Evolutionary conservation across 2,797 vertebrate species (phyloP).

Genomic region (Falco columbarius): DNA sequence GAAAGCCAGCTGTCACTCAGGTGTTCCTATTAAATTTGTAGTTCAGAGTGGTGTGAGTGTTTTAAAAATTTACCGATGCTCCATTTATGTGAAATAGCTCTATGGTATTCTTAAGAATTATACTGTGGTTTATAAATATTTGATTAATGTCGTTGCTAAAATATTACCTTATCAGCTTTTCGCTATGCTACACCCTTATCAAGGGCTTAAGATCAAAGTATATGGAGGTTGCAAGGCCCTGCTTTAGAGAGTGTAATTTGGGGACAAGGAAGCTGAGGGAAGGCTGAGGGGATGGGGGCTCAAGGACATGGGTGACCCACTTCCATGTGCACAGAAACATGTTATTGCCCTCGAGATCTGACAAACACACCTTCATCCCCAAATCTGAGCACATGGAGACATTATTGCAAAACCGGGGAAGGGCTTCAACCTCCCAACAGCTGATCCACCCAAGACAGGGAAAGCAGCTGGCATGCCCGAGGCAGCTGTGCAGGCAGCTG

Average conservation of each 20-base stretch:
- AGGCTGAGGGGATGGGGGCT: neutral
- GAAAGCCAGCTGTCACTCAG: constrained; percentile 19
- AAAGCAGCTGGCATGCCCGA: neutral
- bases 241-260: neutral
- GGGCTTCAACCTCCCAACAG: neutral
- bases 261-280: neutral
- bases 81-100: neutral
- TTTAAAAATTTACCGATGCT: constrained; percentile 34
- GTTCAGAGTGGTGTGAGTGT: neutral
- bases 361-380: neutral
- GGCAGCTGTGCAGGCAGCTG: neutral
- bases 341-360: neutral
- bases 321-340: neutral
- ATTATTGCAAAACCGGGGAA: neutral
- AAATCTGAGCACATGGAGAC: neutral
- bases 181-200: neutral
- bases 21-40: constrained; percentile 37
- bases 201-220: neutral
- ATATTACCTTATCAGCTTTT: neutral
- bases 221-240: neutral
- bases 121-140: constrained; percentile 35
- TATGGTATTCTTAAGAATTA: constrained; percentile 11
- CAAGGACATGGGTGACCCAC: neutral
- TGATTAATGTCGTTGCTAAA: neutral
- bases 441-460: neutral